These are phyloP conservation scores for Limnephilus marmoratus DNA, from an alignment of 2,888 invertebrate species.

Conservation along the genomic window DNA sequence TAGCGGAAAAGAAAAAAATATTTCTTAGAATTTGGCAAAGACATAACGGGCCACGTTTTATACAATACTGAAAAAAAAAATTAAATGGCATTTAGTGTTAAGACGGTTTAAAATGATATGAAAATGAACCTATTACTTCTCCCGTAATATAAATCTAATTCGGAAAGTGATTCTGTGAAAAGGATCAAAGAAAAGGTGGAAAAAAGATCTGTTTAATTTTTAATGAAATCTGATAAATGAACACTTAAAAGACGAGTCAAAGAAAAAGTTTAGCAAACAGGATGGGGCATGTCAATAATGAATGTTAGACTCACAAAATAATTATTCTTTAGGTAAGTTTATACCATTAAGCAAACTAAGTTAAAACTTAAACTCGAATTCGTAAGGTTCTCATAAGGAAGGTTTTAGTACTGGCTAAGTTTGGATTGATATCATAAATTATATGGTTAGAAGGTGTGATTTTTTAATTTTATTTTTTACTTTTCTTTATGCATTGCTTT, in stretches of 20 bases:
- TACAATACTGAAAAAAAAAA: neutral
- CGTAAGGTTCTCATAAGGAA: too few relatives aligned
- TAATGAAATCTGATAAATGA: neutral
- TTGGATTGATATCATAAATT: too few relatives aligned
- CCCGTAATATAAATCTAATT: neutral
- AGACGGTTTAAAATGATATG: neutral
- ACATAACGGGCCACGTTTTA: neutral
- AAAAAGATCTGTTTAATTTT: neutral
- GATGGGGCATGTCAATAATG: neutral
- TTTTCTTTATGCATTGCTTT: too few relatives aligned
- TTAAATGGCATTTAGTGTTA: neutral
- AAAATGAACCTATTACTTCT: neutral
- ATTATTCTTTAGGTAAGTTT: too few relatives aligned
- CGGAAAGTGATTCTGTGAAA: neutral
- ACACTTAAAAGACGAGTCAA: neutral
- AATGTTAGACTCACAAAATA: too few relatives aligned
- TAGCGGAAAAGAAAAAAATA: neutral
- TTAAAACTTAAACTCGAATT: too few relatives aligned
- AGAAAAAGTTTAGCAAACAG: neutral
- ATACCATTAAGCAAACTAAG: too few relatives aligned
- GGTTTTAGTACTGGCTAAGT: too few relatives aligned
- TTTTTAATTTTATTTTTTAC: too few relatives aligned
- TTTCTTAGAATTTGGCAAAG: neutral
- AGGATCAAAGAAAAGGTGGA: neutral
- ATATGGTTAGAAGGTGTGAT: too few relatives aligned